Percentiles rank a stretch among this genome's conserved stretches.
These are phyloP conservation scores for Podiceps cristatus DNA, from an alignment of 2,113 vertebrate genomes.

Conservation along the genomic window DNA sequence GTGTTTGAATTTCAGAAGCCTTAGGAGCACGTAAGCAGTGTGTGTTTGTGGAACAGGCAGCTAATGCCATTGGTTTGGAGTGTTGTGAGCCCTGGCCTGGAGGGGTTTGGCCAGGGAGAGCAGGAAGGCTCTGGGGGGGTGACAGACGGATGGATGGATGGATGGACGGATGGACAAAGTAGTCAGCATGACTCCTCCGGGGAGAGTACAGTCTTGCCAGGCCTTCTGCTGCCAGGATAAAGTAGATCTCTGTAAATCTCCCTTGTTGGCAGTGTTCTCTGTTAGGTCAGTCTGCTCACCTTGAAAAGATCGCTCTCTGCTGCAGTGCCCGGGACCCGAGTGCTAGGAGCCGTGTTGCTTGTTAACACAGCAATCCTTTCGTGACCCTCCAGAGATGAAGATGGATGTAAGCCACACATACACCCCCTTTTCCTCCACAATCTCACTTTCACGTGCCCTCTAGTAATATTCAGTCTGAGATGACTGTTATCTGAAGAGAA, in stretches of 20 bases:
- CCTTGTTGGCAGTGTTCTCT: background rate
- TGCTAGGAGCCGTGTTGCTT: background rate
- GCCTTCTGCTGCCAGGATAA: background rate
- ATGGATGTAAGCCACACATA: conserved; percentile 45
- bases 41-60: background rate
- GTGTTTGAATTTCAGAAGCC: conserved; percentile 19
- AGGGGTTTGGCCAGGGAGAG: background rate
- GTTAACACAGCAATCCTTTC: conserved; percentile 5
- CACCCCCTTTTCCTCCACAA: background rate
- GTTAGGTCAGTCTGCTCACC: conserved; percentile 29
- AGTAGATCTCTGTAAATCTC: conserved; percentile 37
- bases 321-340: background rate
- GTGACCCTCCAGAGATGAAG: conserved; percentile 7
- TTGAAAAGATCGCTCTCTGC: conserved; percentile 41
- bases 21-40: background rate
- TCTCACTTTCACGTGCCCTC: conserved; percentile 58
- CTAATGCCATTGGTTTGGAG: background rate
- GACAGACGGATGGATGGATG: background rate
- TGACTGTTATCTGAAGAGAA: conserved; percentile 19
- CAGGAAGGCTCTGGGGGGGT: background rate
- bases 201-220: background rate
- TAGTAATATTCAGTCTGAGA: background rate
- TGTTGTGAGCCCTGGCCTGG: background rate
- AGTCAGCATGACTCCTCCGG: background rate
- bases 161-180: no score